A percentile compares a stretch with the other conserved stretches of the same genome.
Conservation (phyloP, 2,888 invertebrate genomes). For the Auanema freiburgensis region DNA sequence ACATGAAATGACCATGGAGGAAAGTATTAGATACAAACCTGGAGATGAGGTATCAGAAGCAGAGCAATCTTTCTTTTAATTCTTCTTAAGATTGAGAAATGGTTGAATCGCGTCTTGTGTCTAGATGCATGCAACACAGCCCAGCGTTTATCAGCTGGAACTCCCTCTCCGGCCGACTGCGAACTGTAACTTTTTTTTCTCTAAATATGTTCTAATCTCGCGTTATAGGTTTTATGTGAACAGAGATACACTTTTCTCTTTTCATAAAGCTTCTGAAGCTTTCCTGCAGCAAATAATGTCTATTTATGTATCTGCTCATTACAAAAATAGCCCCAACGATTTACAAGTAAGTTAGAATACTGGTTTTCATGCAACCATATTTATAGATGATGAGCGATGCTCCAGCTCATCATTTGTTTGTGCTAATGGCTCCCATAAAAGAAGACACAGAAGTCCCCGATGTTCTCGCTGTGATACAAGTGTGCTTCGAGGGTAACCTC, state of each 20-base stretch:
- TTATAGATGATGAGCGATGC: conserved; percentile 90
- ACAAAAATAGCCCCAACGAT: conserved; percentile 99
- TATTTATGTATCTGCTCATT: conserved; percentile 94
- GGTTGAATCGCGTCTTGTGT: conserved; percentile 88
- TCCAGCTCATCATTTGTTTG: conserved; percentile 95
- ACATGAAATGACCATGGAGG: conserved; percentile 76
- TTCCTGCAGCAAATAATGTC: conserved; percentile 89
- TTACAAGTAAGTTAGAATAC: conserved; percentile 69
- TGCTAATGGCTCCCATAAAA: conserved; percentile 83
- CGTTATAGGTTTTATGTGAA: conserved; percentile 67
- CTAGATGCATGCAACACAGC: conserved; percentile 74
- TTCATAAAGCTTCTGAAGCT: conserved; percentile 78
- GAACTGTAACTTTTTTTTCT: conserved; percentile 73
- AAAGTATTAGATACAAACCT: conserved; percentile 88
- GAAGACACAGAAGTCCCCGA: conserved; percentile 75
- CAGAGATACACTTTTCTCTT: conserved; percentile 91
- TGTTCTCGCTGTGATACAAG: conserved; percentile 66
- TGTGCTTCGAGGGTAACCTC: conserved; percentile 74
- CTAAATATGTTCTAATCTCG: neutral
- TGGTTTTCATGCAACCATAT: neutral
- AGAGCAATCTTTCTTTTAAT: neutral
- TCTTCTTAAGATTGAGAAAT: conserved; percentile 74
- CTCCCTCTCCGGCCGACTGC: conserved; percentile 85
- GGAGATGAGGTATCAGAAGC: conserved; percentile 47
- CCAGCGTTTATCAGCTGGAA: conserved; percentile 70